Evolutionary conservation across 23 tunicate species (phyloP).

Genomic region (Phallusia fumigata): DNA sequence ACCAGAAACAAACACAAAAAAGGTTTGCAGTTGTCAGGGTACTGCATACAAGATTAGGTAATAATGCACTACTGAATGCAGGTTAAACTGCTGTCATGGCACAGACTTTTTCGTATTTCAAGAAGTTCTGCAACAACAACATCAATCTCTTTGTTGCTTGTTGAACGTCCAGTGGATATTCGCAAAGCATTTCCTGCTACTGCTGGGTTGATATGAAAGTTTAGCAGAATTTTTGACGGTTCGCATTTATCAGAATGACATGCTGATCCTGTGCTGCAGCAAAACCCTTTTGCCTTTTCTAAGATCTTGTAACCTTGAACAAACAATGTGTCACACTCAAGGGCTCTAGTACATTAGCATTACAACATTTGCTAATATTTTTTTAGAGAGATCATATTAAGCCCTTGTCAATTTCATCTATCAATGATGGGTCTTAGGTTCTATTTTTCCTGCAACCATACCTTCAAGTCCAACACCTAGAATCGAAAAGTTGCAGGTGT

Average conservation of each 20-base stretch:
- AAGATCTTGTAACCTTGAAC: conserved; percentile 60
- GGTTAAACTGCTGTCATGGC: not conserved
- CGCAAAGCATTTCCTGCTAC: conserved; percentile 68
- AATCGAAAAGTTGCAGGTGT: conserved; percentile 83
- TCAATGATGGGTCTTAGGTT: not conserved
- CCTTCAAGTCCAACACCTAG: conserved; percentile 72
- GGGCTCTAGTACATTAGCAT: no score
- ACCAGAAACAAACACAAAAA: no score
- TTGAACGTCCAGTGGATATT: conserved; percentile 75
- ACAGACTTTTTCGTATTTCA: not conserved
- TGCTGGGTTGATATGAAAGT: conserved; percentile 44
- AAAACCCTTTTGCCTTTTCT: conserved; percentile 45
- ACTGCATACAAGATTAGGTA: no score
- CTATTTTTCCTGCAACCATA: conserved; percentile 11
- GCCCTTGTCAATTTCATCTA: no score
- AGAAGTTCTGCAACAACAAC: conserved; percentile 55
- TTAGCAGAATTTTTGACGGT: conserved; percentile 66
- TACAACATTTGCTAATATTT: no score
- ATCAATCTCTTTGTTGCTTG: conserved; percentile 64
- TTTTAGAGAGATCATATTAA: no score
- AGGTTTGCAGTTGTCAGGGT: no score
- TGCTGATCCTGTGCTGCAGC: conserved; percentile 95
- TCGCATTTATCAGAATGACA: conserved; percentile 82
- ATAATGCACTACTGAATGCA: no score
- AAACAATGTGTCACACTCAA: no score